A percentile compares a stretch with the other conserved stretches of the same genome.
phyloP scores from a whole-genome alignment of 2,888 invertebrate species.

The Isoperla grammatica region DNA sequence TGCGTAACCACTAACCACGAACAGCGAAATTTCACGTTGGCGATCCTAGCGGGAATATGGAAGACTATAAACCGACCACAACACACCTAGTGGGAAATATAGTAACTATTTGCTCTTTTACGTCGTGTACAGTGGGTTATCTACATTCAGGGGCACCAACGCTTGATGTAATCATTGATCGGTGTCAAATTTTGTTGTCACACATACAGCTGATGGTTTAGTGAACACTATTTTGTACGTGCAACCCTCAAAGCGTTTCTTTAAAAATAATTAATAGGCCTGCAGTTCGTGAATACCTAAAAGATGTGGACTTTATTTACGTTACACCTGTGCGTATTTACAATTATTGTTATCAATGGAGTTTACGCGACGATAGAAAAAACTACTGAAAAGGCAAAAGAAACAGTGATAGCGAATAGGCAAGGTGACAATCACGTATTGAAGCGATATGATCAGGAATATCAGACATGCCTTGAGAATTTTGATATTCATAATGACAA shows the following conservation, averaged over 20 bases:
- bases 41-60: neutral
- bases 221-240: neutral
- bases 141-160: constrained; percentile 5
- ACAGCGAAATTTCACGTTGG: neutral
- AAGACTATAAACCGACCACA: neutral
- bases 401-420: neutral
- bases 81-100: neutral
- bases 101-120: neutral
- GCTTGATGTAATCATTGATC: constrained; percentile 7
- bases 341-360: neutral
- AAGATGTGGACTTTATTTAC: neutral
- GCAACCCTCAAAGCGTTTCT: no score
- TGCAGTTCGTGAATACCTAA: neutral
- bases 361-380: constrained; percentile 18
- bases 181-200: neutral
- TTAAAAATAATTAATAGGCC: no score
- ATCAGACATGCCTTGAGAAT: constrained; percentile 64
- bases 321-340: neutral
- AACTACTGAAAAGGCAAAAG: neutral
- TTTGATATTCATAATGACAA: constrained; percentile 84
- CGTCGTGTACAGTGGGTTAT: neutral
- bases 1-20: no score
- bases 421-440: constrained; percentile 13
- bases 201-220: constrained; percentile 8
- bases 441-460: constrained; percentile 51